These are phyloP conservation scores for Calosoma granatense DNA, from an alignment of 1,140 invertebrate genomes.

Conservation along the genomic window DNA sequence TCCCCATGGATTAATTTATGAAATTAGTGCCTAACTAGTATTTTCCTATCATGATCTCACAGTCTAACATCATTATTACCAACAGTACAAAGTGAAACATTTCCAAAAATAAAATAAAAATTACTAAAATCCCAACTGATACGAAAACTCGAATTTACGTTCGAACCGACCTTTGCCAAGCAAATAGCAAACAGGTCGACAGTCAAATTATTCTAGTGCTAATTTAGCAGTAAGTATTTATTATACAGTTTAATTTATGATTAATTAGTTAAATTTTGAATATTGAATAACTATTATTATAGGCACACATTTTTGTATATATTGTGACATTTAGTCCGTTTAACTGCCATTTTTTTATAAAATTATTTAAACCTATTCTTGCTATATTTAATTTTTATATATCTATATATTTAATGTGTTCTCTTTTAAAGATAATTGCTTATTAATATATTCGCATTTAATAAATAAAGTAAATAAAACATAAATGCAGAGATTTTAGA, in stretches of 20 bases:
- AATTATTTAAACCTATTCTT: background rate
- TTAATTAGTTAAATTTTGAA: constrained; percentile 6
- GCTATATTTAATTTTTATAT: background rate
- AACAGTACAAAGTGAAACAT: constrained; percentile 11
- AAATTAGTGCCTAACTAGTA: constrained; percentile 8
- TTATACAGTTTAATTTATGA: background rate
- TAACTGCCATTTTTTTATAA: constrained; percentile 3
- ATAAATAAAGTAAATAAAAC: too few relatives aligned
- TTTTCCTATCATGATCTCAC: constrained; percentile 9
- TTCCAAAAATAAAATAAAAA: background rate
- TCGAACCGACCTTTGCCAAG: background rate
- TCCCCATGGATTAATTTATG: background rate
- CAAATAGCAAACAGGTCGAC: background rate
- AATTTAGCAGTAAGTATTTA: constrained; percentile 6
- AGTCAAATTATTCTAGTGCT: constrained; percentile 3
- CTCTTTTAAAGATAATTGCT: background rate
- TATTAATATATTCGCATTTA: constrained; percentile 2
- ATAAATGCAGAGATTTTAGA: background rate
- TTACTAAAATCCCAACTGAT: background rate
- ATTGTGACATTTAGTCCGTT: background rate
- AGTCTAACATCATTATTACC: constrained; percentile 1
- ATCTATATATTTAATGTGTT: background rate
- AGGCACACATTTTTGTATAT: constrained; percentile 4
- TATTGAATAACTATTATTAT: background rate
- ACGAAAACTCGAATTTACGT: background rate